Evolutionary conservation across 1,140 invertebrate genomes (phyloP).

Genomic region (Aphaenogaster rudis): DNA sequence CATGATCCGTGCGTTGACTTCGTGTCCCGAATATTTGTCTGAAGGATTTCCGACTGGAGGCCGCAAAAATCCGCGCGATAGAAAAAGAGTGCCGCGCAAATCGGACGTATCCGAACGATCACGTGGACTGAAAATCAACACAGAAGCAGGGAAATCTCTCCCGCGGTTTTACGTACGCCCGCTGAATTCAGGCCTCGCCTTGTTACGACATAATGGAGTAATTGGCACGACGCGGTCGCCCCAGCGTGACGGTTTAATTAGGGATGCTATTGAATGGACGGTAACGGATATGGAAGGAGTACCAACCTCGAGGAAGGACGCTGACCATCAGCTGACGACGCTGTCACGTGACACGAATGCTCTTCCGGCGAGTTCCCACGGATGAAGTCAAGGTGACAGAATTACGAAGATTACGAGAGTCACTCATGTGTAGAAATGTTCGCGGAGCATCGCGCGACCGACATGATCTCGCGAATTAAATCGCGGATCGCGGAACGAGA

Average conservation of each 20-base stretch:
- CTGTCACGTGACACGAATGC: constrained; percentile 13
- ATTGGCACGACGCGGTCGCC: constrained; percentile 27
- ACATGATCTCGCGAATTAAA: background rate
- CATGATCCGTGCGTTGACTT: background rate
- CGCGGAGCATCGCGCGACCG: constrained; percentile 1
- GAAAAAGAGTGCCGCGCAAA: too few relatives aligned
- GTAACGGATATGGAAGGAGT: background rate
- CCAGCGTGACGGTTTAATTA: constrained; percentile 56
- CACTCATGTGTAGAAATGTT: constrained; percentile 3
- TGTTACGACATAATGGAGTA: constrained; percentile 38
- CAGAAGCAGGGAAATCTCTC: background rate
- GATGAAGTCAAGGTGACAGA: constrained; percentile 4
- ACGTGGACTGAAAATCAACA: constrained; percentile 22
- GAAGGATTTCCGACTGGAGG: background rate
- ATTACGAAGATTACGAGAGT: background rate
- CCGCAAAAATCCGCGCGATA: background rate
- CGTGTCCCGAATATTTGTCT: background rate
- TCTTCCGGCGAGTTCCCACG: constrained; percentile 17
- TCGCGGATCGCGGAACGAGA: background rate
- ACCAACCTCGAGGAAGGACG: constrained; percentile 51
- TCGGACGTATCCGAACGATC: background rate
- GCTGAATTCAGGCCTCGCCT: background rate
- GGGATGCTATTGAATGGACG: constrained; percentile 9
- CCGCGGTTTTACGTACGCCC: background rate
- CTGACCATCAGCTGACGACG: constrained; percentile 28